phyloP scores from a whole-genome alignment of 92 coral and sea anemone species.

The Palythoa grandiflora region DNA sequence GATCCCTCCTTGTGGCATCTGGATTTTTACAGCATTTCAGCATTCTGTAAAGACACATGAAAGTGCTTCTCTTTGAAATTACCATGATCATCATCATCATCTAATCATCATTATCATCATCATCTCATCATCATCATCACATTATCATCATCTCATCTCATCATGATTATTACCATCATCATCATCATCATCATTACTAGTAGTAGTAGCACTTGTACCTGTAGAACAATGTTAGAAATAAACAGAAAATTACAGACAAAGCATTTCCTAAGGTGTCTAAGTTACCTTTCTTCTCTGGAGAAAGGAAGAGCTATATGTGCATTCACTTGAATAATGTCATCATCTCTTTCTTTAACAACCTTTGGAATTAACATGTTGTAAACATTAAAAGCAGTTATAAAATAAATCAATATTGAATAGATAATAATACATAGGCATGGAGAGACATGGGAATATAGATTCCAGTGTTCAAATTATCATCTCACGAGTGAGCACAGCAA shows the following conservation, averaged over 20 bases:
- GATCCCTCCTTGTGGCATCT: no score
- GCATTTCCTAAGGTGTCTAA: background rate
- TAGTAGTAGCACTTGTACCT: no score
- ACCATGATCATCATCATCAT: background rate
- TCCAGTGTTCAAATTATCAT: no score
- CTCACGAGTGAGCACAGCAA: no score
- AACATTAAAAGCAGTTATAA: background rate
- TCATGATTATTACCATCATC: background rate
- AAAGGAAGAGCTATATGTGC: conserved; percentile 59
- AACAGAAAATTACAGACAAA: background rate
- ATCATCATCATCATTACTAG: background rate
- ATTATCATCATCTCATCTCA: no score
- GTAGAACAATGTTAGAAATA: no score
- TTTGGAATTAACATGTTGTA: conserved; percentile 2
- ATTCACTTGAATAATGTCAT: conserved; percentile 8
- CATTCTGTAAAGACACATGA: background rate
- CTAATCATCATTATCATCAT: no score
- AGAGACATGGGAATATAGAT: no score
- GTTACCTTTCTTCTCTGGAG: conserved; percentile 67
- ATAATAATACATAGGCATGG: no score
- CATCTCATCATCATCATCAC: no score
- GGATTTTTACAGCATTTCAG: no score
- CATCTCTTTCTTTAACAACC: conserved; percentile 61
- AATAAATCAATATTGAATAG: background rate
- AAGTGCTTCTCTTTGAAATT: background rate